Base-by-base conservation (phyloP, 2,113 vertebrate genomes). In the Lucifuga dentata region DNA sequence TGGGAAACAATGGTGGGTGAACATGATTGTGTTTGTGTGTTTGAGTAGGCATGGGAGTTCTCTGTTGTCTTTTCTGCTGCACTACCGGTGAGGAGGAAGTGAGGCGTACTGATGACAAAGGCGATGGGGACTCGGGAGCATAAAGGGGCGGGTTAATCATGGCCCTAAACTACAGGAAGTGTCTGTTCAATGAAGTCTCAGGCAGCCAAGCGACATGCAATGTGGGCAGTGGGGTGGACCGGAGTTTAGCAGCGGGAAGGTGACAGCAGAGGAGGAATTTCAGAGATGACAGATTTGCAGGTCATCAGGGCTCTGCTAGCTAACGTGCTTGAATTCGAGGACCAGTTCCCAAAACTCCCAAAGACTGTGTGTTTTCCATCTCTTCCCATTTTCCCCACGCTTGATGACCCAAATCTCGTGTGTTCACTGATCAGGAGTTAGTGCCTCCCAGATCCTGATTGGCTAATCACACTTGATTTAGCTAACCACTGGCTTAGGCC, bases 91-190 rank as follows among this genome's bases (percentile, higher is more conserved):
- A 81, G 84, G 53, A 70, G 88, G 83, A 92, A 90, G 85, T 81
- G 86, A 92, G 81, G 81, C 83, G 55, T 89, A 81, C 74, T 71
- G 79, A 83, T 66, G 81, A 90, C 90, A 91, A 92, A 91, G 86
- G 81, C 45, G 52, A 65, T 45, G 50, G 60, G 83, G 79, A 68
- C 83, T 80, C 60, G 63, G 70, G 68, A 88, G 76, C 80, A 88
- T 83, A 87, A 90, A 88, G 85, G 75, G 79, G 41, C 75, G 84
- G 84, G 80, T 85, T 91, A 90, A 93, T 91, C 89, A 89, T 60
- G 61, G 89, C 85, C 80, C 89, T 90, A 91, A 90, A 91, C 78
- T 89, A 84, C 86, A 91, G 87, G 87, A 92, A 87, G 85, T 85
- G 83, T 88, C 85, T 83, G 73, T 91, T 88, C 75, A 90, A 50